Conservation (phyloP, 2,113 vertebrate genomes). For the Amazona vittata region DNA sequence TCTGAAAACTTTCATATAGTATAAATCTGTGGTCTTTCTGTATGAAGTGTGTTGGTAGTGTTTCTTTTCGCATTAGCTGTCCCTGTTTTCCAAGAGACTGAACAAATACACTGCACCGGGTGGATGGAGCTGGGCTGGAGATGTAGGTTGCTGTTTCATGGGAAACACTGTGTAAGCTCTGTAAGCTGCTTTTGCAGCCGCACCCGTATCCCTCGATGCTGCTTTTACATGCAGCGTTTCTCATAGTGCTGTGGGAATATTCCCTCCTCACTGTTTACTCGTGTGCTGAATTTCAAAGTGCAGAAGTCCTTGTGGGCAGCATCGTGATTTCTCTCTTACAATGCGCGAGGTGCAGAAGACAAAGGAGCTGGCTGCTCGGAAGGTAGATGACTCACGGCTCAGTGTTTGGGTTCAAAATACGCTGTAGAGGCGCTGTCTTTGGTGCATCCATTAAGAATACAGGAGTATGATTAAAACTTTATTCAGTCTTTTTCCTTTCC, state of each 20-base stretch:
- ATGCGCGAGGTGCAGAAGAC: not conserved
- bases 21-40: not conserved
- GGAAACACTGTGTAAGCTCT: not conserved
- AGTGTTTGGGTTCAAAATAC: not conserved
- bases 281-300: not conserved
- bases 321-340: not conserved
- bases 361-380: not conserved
- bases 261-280: not conserved
- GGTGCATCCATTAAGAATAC: not conserved
- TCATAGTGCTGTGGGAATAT: not conserved
- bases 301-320: not conserved
- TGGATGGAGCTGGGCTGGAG: not conserved
- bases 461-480: not conserved
- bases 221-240: not conserved
- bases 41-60: not conserved
- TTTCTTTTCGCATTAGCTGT: not conserved
- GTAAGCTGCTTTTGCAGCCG: not conserved
- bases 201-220: accelerated
- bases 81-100: accelerated
- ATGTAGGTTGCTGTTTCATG: not conserved
- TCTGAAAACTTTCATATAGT: not conserved
- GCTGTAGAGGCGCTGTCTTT: not conserved
- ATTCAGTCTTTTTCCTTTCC: not conserved
- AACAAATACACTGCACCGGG: not conserved
- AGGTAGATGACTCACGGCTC: not conserved